A percentile compares a stretch with the other conserved stretches of the same genome.
Evolutionary conservation across 2,888 invertebrate species (phyloP).

Genomic region (Lasioglossum morio): DNA sequence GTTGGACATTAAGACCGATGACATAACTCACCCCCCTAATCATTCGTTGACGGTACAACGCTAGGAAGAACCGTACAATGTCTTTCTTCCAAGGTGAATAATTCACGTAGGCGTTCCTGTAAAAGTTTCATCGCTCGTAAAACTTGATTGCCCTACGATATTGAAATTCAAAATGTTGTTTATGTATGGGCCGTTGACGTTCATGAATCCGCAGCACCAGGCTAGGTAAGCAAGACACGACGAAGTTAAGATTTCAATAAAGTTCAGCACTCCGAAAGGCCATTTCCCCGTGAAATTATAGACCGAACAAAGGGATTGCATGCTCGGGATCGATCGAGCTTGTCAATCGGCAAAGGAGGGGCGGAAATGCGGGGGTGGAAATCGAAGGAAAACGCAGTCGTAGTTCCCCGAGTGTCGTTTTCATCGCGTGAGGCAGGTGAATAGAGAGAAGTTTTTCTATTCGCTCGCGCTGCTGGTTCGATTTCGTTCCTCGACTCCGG

Average conservation of each 20-base stretch:
- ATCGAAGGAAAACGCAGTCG: slow-evolving; percentile 10
- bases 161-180: not conserved
- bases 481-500: slow-evolving; percentile 17
- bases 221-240: not conserved
- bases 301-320: not conserved
- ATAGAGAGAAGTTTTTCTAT: slow-evolving; percentile 14
- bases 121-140: not conserved
- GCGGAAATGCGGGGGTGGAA: not conserved
- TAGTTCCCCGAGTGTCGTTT: slow-evolving; percentile 1
- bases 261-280: not conserved
- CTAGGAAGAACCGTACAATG: not conserved
- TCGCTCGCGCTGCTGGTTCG: slow-evolving; percentile 2
- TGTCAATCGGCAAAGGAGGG: not conserved
- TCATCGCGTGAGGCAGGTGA: slow-evolving; percentile 6
- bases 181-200: not conserved
- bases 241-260: not conserved
- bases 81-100: not conserved
- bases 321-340: not conserved
- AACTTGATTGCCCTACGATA: not conserved
- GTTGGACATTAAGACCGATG: not conserved
- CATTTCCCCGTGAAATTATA: not conserved
- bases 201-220: not conserved
- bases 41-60: not conserved
- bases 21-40: not conserved
- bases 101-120: slow-evolving; percentile 3